phyloP scores from a whole-genome alignment of 2,888 invertebrate genomes.

The Standfussiana lucernea region DNA sequence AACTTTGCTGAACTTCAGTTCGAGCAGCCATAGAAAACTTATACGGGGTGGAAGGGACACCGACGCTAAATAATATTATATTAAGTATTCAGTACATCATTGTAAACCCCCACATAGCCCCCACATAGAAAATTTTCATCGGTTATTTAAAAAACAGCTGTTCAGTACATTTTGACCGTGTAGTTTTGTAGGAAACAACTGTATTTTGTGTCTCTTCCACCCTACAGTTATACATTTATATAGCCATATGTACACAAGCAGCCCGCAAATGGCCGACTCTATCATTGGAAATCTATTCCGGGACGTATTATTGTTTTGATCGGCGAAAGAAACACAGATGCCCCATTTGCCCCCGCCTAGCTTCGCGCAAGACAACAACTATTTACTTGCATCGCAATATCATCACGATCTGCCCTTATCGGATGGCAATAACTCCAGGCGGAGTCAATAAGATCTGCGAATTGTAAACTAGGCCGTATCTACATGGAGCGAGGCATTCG shows the following conservation, averaged over 20 bases:
- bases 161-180: no score
- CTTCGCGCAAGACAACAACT: conserved; percentile 23
- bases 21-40: background rate
- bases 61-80: no score
- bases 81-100: no score
- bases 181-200: no score
- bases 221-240: no score
- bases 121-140: no score
- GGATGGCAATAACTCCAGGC: conserved; percentile 50
- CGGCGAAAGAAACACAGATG: conserved; percentile 3
- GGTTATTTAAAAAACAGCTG: no score
- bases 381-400: conserved; percentile 52
- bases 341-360: background rate
- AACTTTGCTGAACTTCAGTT: background rate
- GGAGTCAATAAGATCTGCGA: conserved; percentile 50
- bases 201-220: no score
- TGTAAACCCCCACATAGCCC: no score
- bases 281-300: background rate
- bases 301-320: conserved; percentile 6
- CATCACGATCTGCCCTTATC: conserved; percentile 43
- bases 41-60: no score
- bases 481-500: conserved; percentile 16
- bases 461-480: conserved; percentile 54
- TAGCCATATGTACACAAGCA: background rate
- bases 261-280: background rate